Conservation (phyloP, 2,797 vertebrate species). For the Gorsachius magnificus region DNA sequence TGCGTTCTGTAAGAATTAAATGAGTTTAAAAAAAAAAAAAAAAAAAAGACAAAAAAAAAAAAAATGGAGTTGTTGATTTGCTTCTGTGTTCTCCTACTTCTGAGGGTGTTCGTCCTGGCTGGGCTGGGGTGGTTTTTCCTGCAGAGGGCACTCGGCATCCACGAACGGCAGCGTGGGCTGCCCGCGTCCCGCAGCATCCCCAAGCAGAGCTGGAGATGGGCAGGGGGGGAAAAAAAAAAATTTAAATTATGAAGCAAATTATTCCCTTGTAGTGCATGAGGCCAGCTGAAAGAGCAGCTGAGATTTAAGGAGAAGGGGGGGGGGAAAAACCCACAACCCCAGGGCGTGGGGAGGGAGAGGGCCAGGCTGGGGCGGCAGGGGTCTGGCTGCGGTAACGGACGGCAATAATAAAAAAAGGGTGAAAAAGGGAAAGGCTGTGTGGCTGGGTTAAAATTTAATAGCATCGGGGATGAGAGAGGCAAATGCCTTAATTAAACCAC, state of each 20-base stretch:
- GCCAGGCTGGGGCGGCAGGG: neutral
- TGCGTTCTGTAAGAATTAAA: neutral
- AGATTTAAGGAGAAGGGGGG: constrained; percentile 32
- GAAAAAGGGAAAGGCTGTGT: constrained; percentile 1
- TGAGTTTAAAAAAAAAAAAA: neutral
- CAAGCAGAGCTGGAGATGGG: no score
- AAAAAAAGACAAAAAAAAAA: neutral
- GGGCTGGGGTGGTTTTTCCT: constrained; percentile 42
- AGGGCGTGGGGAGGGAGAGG: neutral
- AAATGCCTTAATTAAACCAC: constrained; percentile 49
- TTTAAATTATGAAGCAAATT: constrained; percentile 74
- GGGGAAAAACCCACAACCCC: neutral
- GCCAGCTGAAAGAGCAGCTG: constrained; percentile 37
- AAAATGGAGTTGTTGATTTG: neutral
- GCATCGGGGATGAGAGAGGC: constrained; percentile 27
- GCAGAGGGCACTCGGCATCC: constrained; percentile 80
- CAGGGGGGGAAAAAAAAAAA: constrained; percentile 35
- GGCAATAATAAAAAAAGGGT: constrained; percentile 36
- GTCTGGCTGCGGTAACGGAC: neutral
- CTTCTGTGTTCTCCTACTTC: neutral
- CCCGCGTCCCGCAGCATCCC: neutral
- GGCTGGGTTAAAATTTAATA: constrained; percentile 63
- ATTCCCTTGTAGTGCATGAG: constrained; percentile 63
- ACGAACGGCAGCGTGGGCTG: constrained; percentile 14
- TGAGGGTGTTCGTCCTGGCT: neutral